Conservation (phyloP, 2,797 vertebrate species). For the Clarias pachynema region DNA sequence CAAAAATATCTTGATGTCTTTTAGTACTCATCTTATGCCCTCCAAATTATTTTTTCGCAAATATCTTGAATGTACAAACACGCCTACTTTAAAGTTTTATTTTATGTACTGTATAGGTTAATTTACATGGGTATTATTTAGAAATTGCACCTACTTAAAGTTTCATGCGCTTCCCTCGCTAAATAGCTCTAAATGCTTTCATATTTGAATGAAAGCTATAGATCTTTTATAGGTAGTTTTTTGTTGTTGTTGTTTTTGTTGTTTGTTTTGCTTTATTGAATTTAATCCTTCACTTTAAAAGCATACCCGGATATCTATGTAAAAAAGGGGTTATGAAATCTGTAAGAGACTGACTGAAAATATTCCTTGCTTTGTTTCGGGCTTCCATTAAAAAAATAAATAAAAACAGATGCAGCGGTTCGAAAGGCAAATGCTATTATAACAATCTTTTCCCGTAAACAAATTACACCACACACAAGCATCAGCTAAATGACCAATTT, state of each 20-base stretch:
- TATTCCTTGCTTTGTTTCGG: background rate
- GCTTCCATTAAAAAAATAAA: too few relatives aligned
- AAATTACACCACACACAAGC: background rate
- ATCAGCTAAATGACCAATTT: background rate
- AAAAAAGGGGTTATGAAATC: background rate
- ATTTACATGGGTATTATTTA: conserved; percentile 22
- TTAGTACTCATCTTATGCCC: too few relatives aligned
- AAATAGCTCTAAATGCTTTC: conserved; percentile 41
- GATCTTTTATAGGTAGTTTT: conserved; percentile 43
- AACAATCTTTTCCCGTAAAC: background rate
- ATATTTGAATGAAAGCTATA: conserved; percentile 40
- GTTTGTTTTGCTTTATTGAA: conserved; percentile 11
- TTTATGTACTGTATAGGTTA: too few relatives aligned
- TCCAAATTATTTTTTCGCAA: too few relatives aligned
- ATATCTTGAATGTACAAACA: too few relatives aligned
- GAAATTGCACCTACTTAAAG: background rate
- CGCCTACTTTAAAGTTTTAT: too few relatives aligned
- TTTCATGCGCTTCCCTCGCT: conserved; percentile 15
- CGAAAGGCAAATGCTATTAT: background rate
- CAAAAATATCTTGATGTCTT: too few relatives aligned
- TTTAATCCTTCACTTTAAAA: background rate
- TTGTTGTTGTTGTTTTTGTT: too few relatives aligned
- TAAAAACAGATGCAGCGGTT: background rate
- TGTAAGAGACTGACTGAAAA: background rate
- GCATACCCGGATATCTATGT: background rate